Base-by-base conservation (phyloP, 1,140 invertebrate species). In the Pseudomyrmex dendroicus region DNA sequence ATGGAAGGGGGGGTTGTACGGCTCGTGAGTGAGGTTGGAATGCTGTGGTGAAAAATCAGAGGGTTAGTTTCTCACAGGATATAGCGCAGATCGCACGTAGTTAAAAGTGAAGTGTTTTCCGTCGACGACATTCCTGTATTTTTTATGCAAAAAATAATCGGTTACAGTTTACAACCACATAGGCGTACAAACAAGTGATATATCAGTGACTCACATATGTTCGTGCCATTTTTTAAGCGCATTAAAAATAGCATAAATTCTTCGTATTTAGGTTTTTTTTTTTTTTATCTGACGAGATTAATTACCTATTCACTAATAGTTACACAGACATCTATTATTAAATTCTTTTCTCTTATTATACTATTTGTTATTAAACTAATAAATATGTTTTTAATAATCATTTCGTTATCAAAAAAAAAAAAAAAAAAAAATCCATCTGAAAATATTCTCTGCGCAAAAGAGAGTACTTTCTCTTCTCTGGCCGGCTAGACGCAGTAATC, bases 51-150 rank as follows among this genome's bases (percentile, higher is more conserved):
- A 80, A 59, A 35, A 84, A 54, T 62, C 61, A 63, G 56, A 54
- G 87, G 87, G 80, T 88, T 89, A 89, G 88, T 89, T 89, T 77
- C 74, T 82, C 84, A 35, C 59, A 67, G 76, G 62, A 70, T 77
- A 80, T 44, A 48, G 56, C 22, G 46, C 35, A 59, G 66, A 61
- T 54, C 48, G 56, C 85, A 86, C 44, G n/a, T 48, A 44, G 44
- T 44, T 54, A 22, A 59, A n/a, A 76, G 85, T 73, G 62, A 15
- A 17, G 22, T 17, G n/a, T 22, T 62, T 62, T 50, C 73, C 35
- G 10, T 66, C n/a, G 0, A 57, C 22, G 62, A 22, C 44, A 46
- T 48, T 12, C 3, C 17, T 52, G 8, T 54, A 50, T 61, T 48
- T 3, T 74, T 12, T 3, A 64, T 66, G 22, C 46, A 20, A 8